Evolutionary conservation across 1,140 invertebrate genomes (phyloP).

Genomic region (Drosophila micromelanica): DNA sequence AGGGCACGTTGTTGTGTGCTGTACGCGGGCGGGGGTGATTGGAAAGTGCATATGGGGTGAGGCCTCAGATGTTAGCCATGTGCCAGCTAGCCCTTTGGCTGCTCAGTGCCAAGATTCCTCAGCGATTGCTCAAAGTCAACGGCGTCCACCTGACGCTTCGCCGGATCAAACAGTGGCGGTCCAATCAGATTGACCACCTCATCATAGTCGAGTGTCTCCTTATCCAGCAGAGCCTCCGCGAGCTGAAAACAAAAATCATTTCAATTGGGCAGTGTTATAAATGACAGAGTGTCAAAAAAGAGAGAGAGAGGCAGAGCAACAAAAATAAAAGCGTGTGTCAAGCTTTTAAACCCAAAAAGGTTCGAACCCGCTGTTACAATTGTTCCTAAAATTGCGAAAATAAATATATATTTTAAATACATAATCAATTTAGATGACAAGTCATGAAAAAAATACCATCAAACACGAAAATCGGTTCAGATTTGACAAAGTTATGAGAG

Average conservation of each 20-base stretch:
- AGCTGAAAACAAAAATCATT: conserved; percentile 88
- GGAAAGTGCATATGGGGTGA: not conserved
- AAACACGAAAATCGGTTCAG: too few relatives aligned
- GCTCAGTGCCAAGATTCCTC: conserved; percentile 76
- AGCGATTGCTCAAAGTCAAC: conserved; percentile 91
- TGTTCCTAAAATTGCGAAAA: too few relatives aligned
- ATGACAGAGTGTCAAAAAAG: not conserved
- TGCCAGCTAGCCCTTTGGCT: conserved; percentile 28
- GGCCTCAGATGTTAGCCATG: not conserved
- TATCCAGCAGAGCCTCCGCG: conserved; percentile 92
- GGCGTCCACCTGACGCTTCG: conserved; percentile 91
- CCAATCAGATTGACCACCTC: conserved; percentile 95
- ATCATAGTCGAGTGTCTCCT: conserved; percentile 96
- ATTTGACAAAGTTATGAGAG: too few relatives aligned
- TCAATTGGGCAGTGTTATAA: conserved; percentile 8
- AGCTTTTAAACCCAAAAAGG: too few relatives aligned
- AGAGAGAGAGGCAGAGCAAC: not conserved
- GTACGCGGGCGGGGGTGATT: too few relatives aligned
- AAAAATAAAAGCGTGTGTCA: too few relatives aligned
- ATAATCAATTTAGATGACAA: too few relatives aligned
- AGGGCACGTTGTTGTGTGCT: not conserved
- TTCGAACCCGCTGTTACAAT: too few relatives aligned
- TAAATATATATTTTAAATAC: too few relatives aligned
- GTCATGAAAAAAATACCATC: too few relatives aligned
- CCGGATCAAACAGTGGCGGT: conserved; percentile 91